These are phyloP conservation scores for Mythimna albipuncta DNA, from an alignment of 2,888 invertebrate genomes.

Conservation along the genomic window DNA sequence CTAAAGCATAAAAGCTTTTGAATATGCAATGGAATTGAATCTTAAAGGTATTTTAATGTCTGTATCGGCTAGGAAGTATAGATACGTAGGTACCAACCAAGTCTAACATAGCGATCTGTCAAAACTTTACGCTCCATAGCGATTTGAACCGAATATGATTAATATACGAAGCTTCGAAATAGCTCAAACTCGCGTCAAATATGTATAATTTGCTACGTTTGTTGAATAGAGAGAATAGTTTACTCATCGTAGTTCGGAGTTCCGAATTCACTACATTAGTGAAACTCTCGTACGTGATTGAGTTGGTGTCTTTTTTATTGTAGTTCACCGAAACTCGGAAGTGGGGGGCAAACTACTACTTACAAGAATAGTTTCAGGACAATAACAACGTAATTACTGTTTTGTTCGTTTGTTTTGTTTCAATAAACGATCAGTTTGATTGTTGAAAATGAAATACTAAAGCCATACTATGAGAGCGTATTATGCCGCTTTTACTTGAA, in stretches of 20 bases:
- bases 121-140: slow-evolving; percentile 52
- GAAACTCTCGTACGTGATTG: slow-evolving; percentile 27
- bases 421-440: neutral
- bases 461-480: neutral
- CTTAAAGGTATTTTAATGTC: slow-evolving; percentile 34
- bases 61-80: slow-evolving; percentile 12
- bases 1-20: too few species aligned
- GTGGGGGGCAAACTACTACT: slow-evolving; percentile 5
- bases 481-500: too few species aligned
- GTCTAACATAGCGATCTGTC: slow-evolving; percentile 43
- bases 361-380: neutral
- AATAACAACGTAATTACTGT: neutral
- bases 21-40: neutral
- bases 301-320: slow-evolving; percentile 52
- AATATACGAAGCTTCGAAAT: slow-evolving; percentile 49
- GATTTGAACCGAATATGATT: slow-evolving; percentile 55
- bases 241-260: slow-evolving; percentile 45
- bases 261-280: slow-evolving; percentile 37
- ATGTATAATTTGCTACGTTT: slow-evolving; percentile 47
- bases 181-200: slow-evolving; percentile 41
- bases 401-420: neutral
- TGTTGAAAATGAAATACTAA: neutral
- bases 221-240: slow-evolving; percentile 44
- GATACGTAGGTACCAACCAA: slow-evolving; percentile 6
- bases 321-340: slow-evolving; percentile 32